Base-by-base conservation (phyloP, 2,797 vertebrate genomes). In the Borostomias antarcticus region DNA sequence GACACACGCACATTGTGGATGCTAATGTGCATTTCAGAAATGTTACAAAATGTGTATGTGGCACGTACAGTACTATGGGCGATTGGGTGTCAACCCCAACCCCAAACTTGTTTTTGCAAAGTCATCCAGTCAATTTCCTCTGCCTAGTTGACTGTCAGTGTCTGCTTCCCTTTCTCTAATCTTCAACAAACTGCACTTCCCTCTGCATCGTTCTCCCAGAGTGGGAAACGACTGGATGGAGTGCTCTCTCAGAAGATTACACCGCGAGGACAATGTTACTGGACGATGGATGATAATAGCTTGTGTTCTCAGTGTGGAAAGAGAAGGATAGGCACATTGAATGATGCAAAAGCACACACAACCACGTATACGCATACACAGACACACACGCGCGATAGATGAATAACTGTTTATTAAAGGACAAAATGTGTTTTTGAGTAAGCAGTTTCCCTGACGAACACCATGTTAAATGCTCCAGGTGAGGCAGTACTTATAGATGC, bases 111-210 rank as follows among this genome's bases (percentile, higher is more conserved):
- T n/a, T n/a, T 77, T 80, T 83, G 81, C 66, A 0, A 64, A 82
- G 76, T 88, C 84, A 89, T 79, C 30, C 47, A 25, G 21, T 37
- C 45, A 15, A 37, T 78, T 74, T 83, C 71, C 77, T 73, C 40
- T 28, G 21, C 53, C 66, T 29, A 67, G 32, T 62, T 56, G 45
- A 40, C 64, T 79, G 70, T 82, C 81, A 60, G 54, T 53, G 65
- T 73, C 11, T 3, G 66, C 70, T 84, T 89, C 86, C 86, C 87
- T 13, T 13, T 51, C 19, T 72, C 68, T 88, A 86, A 89, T 89
- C 88, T 87, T 5, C 3, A 56, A 56, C 25, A 45, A 69, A 80
- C 76, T 51, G 71, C 68, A 54, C 82, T 86, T 86, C 60, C 78
- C 54, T 28, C 69, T 29, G 10, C 11, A 25, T 25, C 37, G 32